Percentiles rank a stretch among this genome's conserved stretches.
These are phyloP conservation scores for Agrotis clavis DNA, from an alignment of 2,888 invertebrate genomes.

Conservation along the genomic window DNA sequence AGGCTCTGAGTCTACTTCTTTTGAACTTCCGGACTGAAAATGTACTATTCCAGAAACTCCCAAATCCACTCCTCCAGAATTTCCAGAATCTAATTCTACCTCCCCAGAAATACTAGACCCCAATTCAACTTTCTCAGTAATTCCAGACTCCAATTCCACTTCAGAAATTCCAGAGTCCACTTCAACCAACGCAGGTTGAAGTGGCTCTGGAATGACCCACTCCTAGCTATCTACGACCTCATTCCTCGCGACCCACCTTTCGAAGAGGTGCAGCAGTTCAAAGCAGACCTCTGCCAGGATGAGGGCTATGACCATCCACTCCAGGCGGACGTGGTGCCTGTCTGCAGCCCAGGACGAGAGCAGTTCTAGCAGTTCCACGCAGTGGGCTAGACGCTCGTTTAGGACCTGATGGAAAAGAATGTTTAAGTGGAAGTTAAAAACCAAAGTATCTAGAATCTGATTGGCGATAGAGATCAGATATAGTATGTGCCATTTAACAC, in stretches of 20 bases:
- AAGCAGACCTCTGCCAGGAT: conserved; percentile 98
- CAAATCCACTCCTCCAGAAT: neutral
- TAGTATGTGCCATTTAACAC: too few species aligned
- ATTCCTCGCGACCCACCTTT: conserved; percentile 85
- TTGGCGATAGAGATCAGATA: neutral
- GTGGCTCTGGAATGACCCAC: conserved; percentile 34
- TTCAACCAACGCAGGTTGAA: conserved; percentile 1
- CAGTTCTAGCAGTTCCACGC: conserved; percentile 97
- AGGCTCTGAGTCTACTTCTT: neutral
- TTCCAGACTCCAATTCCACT: conserved; percentile 19
- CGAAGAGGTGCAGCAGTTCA: conserved; percentile 95
- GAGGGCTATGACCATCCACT: conserved; percentile 99
- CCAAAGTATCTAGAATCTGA: too few species aligned
- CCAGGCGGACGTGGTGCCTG: conserved; percentile 97
- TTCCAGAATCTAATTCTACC: neutral
- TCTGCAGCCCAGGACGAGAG: conserved; percentile 97
- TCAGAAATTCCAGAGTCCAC: conserved; percentile 37
- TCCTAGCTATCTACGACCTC: conserved; percentile 41
- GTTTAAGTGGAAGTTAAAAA: neutral
- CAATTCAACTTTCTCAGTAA: neutral
- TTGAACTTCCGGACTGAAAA: conserved; percentile 1
- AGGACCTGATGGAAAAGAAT: conserved; percentile 92
- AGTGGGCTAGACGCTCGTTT: conserved; percentile 98
- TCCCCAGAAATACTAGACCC: neutral
- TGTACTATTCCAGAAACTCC: neutral